These are phyloP conservation scores for Sericinus montela DNA, from an alignment of 2,888 invertebrate genomes.

Conservation along the genomic window DNA sequence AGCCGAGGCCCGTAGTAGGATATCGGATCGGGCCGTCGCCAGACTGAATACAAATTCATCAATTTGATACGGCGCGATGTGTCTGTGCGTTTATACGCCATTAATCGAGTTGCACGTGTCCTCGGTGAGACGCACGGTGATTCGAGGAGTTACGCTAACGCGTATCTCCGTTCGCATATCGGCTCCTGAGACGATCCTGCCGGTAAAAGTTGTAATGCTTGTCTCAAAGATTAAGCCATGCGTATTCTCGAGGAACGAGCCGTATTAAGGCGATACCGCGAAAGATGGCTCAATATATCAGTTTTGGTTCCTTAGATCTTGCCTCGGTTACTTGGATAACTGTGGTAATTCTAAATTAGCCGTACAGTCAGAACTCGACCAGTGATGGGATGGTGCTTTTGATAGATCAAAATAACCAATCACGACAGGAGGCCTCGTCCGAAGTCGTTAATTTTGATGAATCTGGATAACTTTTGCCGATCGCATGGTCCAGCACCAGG, in stretches of 20 bases:
- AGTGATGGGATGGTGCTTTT: slow-evolving; percentile 63
- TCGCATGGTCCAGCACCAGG: too few species aligned
- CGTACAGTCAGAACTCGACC: slow-evolving; percentile 73
- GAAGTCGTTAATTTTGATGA: slow-evolving; percentile 60
- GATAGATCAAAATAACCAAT: slow-evolving; percentile 37
- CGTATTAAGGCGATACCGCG: slow-evolving; percentile 76
- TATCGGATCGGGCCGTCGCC: background rate
- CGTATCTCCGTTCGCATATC: background rate
- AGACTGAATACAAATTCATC: background rate
- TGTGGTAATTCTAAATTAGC: slow-evolving; percentile 84
- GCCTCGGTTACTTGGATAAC: slow-evolving; percentile 66
- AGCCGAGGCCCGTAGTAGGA: too few species aligned
- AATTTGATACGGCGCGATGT: background rate
- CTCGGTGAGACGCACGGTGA: background rate
- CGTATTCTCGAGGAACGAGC: slow-evolving; percentile 82
- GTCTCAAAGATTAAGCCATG: slow-evolving; percentile 83
- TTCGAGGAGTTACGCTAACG: background rate
- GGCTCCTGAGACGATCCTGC: slow-evolving; percentile 77
- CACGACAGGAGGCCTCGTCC: slow-evolving; percentile 49
- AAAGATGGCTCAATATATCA: slow-evolving; percentile 82
- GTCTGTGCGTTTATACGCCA: background rate
- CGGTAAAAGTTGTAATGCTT: slow-evolving; percentile 82
- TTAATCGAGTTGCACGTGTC: background rate
- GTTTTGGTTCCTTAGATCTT: slow-evolving; percentile 50
- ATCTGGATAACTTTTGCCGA: slow-evolving; percentile 20